Percentiles rank a stretch among this genome's conserved stretches.
These are phyloP conservation scores for Helleia helle DNA, from an alignment of 2,888 invertebrate species.

Conservation along the genomic window DNA sequence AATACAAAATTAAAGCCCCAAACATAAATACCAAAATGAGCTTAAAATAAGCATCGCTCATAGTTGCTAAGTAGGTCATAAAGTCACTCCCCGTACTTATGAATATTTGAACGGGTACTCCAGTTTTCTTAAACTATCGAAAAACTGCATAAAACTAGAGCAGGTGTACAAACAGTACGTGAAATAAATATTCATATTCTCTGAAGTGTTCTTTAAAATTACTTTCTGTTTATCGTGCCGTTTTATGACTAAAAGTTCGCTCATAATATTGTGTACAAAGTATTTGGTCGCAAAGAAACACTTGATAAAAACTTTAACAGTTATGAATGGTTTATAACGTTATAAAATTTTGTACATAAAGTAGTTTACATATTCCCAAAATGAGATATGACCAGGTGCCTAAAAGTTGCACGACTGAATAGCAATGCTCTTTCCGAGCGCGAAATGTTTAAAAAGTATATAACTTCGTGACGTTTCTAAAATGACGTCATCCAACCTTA, in stretches of 20 bases:
- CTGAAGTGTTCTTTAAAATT: slow-evolving; percentile 21
- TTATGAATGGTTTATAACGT: neutral
- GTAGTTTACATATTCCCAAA: no score
- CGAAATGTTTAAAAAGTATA: no score
- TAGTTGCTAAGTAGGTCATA: slow-evolving; percentile 7
- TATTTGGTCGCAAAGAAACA: slow-evolving; percentile 6
- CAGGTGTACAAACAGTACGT: slow-evolving; percentile 30
- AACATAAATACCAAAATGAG: neutral
- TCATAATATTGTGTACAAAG: slow-evolving; percentile 12
- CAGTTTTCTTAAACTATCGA: slow-evolving; percentile 25
- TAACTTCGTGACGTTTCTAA: no score
- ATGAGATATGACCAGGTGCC: slow-evolving; percentile 1
- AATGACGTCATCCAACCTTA: no score
- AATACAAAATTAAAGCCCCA: no score
- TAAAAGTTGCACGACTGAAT: no score
- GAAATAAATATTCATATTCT: slow-evolving; percentile 31
- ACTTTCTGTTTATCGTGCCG: slow-evolving; percentile 16
- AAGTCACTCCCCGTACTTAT: slow-evolving; percentile 13
- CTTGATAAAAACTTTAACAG: neutral
- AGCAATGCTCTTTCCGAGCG: no score
- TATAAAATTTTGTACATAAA: no score
- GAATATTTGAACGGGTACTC: slow-evolving; percentile 19
- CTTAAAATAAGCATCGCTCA: neutral
- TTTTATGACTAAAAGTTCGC: slow-evolving; percentile 11
- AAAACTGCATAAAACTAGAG: slow-evolving; percentile 29